Base-by-base conservation (phyloP, 2,797 vertebrate genomes). In the Muraenolepis orangiensis region DNA sequence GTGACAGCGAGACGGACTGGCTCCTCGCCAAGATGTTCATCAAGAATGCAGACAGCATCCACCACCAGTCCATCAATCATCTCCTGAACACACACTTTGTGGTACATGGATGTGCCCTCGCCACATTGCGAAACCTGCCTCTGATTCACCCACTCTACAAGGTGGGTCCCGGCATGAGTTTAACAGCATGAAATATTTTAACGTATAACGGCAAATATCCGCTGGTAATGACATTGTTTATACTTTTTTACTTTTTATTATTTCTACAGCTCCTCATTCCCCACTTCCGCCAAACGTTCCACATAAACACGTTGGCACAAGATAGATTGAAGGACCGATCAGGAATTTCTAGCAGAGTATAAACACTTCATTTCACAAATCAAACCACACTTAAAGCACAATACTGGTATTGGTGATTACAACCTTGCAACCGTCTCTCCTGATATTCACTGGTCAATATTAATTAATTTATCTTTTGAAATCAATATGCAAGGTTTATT, bases 11-110 rank as follows among this genome's bases (percentile, higher is more conserved):
- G 57, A 86, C 86, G 72, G 92, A 91, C 78, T 93, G 92, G 92
- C 81, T 91, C 1, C 73, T 92, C n/a, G 91, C 93, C 23, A 93
- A 93, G 84, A 86, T 91, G 0, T 93, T 87, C 84, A 83, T 93
- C 13, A 89, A 87, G 26, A 85, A 89, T 0, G 88, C 87, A 0
- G 90, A 93, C 29, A 74, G 81, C 75, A 76, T 86, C 16, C 42
- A 86, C 14, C 78, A 86, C 0, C 75, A 87, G 66, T 32, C 79
- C 1, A 72, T 89, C 34, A 38, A 57, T 11, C 90, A 92, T 71
- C 82, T 92, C 66, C 78, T 89, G 30, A 81, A 78, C 7, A 87
- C 87, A 1, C 92, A 93, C 75, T 82, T 92, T 3, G n/a, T 94
- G 0, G 86, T 81, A 0, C 92, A 94, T 74, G 87, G 84, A 36